Evolutionary conservation across 2,113 vertebrate genomes (phyloP).

Genomic region (Setophaga kirtlandii): DNA sequence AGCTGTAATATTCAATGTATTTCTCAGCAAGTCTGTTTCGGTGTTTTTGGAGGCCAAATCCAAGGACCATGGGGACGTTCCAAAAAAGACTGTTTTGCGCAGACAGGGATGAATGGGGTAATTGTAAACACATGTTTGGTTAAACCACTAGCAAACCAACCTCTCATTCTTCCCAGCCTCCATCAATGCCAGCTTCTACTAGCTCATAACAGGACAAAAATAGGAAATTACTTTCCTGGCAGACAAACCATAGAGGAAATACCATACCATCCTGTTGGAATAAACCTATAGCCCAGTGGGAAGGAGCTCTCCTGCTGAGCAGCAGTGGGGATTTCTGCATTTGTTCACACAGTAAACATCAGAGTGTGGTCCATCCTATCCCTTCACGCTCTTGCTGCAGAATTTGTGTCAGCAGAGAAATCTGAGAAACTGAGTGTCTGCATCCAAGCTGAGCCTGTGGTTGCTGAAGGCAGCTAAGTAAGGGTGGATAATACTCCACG

Average conservation of each 20-base stretch:
- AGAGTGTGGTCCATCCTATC: neutral
- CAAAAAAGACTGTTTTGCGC: conserved; percentile 43
- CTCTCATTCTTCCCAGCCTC: conserved; percentile 43
- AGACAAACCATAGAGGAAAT: conserved; percentile 41
- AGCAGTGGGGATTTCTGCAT: neutral
- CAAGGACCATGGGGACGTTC: neutral
- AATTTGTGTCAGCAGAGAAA: conserved; percentile 4
- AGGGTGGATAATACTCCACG: neutral
- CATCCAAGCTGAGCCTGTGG: neutral
- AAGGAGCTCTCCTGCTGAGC: neutral
- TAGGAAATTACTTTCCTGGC: conserved; percentile 49
- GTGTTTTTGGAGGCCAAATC: conserved; percentile 11
- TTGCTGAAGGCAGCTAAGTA: neutral
- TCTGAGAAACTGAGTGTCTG: accelerated
- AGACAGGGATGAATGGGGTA: conserved; percentile 48
- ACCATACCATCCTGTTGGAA: conserved; percentile 8
- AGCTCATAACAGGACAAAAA: conserved; percentile 38
- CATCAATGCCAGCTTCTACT: conserved; percentile 37
- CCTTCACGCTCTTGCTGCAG: neutral
- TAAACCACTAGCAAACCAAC: conserved; percentile 49
- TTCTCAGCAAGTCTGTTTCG: neutral
- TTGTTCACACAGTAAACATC: neutral
- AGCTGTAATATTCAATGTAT: neutral
- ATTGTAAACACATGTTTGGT: conserved; percentile 66
- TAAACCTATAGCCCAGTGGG: neutral